Conservation (phyloP, 2,113 vertebrate species). For the Leucosticte australis region DNA sequence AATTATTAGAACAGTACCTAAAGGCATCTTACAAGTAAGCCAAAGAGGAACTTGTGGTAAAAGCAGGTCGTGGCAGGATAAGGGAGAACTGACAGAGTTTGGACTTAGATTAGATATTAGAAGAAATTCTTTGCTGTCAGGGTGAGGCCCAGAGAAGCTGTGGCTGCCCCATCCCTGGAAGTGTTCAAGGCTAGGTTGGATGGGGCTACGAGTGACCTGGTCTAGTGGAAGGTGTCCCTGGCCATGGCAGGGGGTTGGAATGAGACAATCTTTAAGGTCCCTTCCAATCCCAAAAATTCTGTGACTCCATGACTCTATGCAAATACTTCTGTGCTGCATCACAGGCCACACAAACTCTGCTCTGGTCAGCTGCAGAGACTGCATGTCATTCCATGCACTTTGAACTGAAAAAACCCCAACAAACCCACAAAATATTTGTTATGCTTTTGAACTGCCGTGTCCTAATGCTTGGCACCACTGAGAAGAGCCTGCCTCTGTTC, state of each 20-base stretch:
- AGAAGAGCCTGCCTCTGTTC: neutral
- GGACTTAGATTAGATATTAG: neutral
- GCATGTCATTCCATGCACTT: neutral
- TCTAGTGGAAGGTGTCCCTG: neutral
- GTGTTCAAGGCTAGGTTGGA: neutral
- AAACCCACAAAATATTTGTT: neutral
- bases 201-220: neutral
- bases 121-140: neutral
- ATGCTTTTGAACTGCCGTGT: accelerated
- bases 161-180: neutral
- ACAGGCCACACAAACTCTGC: neutral
- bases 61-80: neutral
- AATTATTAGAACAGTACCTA: neutral
- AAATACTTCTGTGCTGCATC: neutral
- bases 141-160: neutral
- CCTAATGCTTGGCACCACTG: neutral
- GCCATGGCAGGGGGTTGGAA: neutral
- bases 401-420: neutral
- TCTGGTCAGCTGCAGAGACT: neutral
- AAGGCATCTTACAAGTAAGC: neutral
- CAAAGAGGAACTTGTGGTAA: neutral
- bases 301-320: neutral
- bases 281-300: neutral
- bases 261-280: accelerated
- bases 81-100: neutral